Percentiles rank a stretch among this genome's conserved stretches.
Evolutionary conservation across 2,113 vertebrate genomes (phyloP).

Genomic region (Peucedramus taeniatus): DNA sequence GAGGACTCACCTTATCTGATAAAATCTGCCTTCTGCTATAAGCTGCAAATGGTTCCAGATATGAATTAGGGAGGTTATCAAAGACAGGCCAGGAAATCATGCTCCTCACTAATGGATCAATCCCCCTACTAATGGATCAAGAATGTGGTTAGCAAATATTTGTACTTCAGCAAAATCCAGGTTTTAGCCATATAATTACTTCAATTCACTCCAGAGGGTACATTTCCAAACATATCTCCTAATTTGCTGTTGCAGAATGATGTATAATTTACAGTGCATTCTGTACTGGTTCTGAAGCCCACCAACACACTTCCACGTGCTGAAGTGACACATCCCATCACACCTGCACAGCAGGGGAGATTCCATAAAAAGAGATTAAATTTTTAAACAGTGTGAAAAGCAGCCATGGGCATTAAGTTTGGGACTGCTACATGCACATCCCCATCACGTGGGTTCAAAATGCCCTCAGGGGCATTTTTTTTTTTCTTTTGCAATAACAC

Average conservation of each 20-base stretch:
- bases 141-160: neutral
- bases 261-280: neutral
- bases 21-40: neutral
- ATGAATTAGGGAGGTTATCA: neutral
- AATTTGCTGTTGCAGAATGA: neutral
- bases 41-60: neutral
- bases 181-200: neutral
- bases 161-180: neutral
- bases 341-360: neutral
- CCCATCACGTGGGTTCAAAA: neutral
- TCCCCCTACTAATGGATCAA: neutral
- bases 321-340: neutral
- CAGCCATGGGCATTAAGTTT: rapidly evolving
- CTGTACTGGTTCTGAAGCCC: neutral
- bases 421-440: neutral
- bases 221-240: neutral
- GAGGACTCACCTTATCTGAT: neutral
- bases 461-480: neutral
- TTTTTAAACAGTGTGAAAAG: neutral
- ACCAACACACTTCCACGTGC: rapidly evolving
- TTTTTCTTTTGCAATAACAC: neutral
- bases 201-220: neutral
- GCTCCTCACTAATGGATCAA: neutral
- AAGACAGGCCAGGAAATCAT: neutral
- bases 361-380: neutral